A percentile compares a stretch with the other conserved stretches of the same genome.
Conservation (phyloP, 2,888 invertebrate species). For the Osmoderma eremita region DNA sequence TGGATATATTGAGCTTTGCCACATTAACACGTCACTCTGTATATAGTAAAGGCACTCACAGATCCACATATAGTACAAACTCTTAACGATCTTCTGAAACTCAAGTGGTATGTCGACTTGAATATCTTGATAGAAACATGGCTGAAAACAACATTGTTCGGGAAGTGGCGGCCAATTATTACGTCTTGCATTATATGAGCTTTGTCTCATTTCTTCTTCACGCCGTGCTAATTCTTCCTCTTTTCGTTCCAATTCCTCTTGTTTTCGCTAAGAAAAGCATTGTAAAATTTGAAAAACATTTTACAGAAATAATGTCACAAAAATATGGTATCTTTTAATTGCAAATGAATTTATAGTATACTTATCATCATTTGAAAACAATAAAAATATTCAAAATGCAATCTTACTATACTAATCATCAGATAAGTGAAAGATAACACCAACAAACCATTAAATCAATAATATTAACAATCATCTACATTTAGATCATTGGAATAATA, state of each 20-base stretch:
- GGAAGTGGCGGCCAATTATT: constrained; percentile 99
- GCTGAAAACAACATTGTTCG: constrained; percentile 90
- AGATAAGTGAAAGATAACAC: constrained; percentile 20
- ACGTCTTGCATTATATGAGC: constrained; percentile 72
- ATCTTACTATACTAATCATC: constrained; percentile 4
- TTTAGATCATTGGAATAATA: background rate
- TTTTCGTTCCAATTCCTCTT: constrained; percentile 91
- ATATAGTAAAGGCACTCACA: constrained; percentile 74
- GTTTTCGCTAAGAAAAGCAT: constrained; percentile 71
- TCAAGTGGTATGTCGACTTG: constrained; percentile 98
- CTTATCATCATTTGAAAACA: constrained; percentile 1
- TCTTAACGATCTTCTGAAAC: constrained; percentile 95
- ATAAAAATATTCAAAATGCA: constrained; percentile 14
- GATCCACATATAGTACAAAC: constrained; percentile 96
- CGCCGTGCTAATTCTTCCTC: constrained; percentile 88
- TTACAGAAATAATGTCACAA: background rate
- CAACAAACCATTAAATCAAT: background rate
- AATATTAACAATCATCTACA: constrained; percentile 8
- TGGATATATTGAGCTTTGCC: too few relatives aligned
- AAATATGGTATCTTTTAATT: background rate
- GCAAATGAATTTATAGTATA: background rate
- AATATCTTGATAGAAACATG: constrained; percentile 99
- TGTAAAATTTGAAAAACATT: constrained; percentile 3
- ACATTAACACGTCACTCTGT: background rate
- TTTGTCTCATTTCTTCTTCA: constrained; percentile 84